These are phyloP conservation scores for Pygoscelis adeliae DNA, from an alignment of 2,113 vertebrate genomes.

Conservation along the genomic window DNA sequence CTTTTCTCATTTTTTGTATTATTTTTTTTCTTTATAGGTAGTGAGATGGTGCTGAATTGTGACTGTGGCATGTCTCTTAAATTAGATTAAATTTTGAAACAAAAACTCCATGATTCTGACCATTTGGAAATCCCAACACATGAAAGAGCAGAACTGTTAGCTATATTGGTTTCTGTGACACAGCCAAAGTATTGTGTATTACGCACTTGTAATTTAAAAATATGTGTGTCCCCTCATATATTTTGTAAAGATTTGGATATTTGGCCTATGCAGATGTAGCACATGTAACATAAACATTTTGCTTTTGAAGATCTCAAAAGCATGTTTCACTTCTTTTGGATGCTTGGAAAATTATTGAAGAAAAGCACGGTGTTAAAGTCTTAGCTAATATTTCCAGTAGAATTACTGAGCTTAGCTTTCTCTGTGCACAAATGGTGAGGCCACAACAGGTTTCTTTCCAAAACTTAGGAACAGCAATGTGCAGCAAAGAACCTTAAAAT, in stretches of 20 bases:
- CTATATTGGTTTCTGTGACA: neutral
- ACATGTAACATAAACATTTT: neutral
- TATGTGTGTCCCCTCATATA: neutral
- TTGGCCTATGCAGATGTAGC: neutral
- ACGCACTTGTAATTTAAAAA: neutral
- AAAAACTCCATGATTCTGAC: accelerated
- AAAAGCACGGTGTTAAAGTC: neutral
- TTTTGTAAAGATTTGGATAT: neutral
- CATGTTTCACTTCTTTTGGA: neutral
- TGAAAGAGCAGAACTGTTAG: neutral
- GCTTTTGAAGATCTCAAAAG: neutral
- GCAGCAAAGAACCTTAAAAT: slow-evolving; percentile 32
- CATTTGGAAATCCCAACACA: neutral
- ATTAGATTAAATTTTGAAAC: neutral
- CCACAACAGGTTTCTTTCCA: neutral
- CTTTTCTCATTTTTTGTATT: neutral
- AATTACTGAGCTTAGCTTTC: neutral
- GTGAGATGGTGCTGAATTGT: neutral
- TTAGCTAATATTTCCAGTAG: neutral
- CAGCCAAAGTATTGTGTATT: neutral
- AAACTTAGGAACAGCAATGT: neutral
- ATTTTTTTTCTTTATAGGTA: neutral
- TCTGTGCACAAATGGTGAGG: neutral
- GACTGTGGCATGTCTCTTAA: neutral
- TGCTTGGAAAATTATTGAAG: neutral